Evolutionary conservation across 1,140 invertebrate species (phyloP), one percentile per base, ranked within the genome.

Genomic region (Antheraea pernyi): DNA sequence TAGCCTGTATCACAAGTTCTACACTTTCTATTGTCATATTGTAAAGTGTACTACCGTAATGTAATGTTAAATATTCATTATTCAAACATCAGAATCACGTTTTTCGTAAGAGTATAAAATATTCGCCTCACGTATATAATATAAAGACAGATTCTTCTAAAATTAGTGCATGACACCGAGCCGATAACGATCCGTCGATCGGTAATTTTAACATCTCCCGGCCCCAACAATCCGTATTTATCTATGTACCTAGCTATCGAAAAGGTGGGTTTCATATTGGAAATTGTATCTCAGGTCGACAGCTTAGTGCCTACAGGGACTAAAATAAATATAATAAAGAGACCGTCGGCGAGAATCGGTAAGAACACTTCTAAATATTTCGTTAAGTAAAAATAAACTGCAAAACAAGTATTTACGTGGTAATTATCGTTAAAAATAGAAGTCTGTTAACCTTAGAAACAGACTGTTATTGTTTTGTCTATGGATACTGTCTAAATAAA

Each of bases 111-210:
- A 19, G 18, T 39, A 65, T 67, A 58, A 37, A 67, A 64, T 67
- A 62, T 60, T 65, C 36, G 18, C 22, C 19, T 61, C 64, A 58
- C 67, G 76, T 70, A 67, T 65, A 72, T 36, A 59, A 58, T 65
- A 72, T 78, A 73, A 73, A 53, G 70, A 74, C 75, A 73, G 75
- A 79, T 78, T 81, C 78, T 81, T 81, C 79, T 83, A 81, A 83
- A 83, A 81, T 83, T 81, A 81, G 77, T 80, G 68, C 69, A 74
- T 74, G 76, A 76, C 77, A 74, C 71, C 69, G 73, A 80, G 80
- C 82, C 82, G 74, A 82, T 84, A 84, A 81, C 70, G 80, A 78
- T 73, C 81, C 72, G 76, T 59, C 73, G 69, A 42, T 30, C 68
- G 73, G 46, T 80, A 77, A 75, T 74, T 77, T 76, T 77, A 77